Evolutionary conservation across 2,888 invertebrate species (phyloP).

Genomic region (Anodontia alba): DNA sequence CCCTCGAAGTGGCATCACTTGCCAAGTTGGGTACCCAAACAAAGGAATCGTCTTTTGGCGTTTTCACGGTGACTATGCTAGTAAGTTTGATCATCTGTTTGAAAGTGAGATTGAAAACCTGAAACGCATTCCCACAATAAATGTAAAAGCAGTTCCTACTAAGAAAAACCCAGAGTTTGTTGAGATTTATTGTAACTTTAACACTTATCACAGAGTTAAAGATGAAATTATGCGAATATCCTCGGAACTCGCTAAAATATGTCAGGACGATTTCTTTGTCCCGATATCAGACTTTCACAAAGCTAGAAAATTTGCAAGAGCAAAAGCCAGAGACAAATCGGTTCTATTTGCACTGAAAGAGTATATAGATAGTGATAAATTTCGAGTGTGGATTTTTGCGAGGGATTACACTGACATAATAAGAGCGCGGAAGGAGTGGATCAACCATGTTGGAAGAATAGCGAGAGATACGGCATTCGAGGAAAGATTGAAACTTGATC

Average conservation of each 20-base stretch:
- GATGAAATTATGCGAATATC: constrained; percentile 38
- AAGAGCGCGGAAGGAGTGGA: constrained; percentile 51
- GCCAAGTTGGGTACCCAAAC: constrained; percentile 61
- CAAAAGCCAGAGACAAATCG: constrained; percentile 40
- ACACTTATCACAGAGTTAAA: constrained; percentile 46
- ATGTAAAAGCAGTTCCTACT: constrained; percentile 55
- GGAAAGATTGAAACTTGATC: not conserved
- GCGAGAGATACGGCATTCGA: constrained; percentile 47
- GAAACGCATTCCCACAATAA: constrained; percentile 40
- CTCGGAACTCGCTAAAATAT: constrained; percentile 40
- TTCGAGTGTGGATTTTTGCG: constrained; percentile 56
- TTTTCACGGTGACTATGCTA: constrained; percentile 58
- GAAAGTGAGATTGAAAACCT: constrained; percentile 43
- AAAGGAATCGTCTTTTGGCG: constrained; percentile 54
- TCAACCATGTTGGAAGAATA: constrained; percentile 50
- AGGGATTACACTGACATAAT: constrained; percentile 49
- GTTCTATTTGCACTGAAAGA: constrained; percentile 57
- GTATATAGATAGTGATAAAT: constrained; percentile 41
- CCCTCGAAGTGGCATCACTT: constrained; percentile 53
- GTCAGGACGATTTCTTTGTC: constrained; percentile 55
- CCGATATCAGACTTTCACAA: constrained; percentile 48
- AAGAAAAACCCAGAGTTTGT: constrained; percentile 55
- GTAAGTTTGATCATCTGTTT: constrained; percentile 59
- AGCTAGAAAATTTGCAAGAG: constrained; percentile 50
- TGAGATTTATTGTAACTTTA: constrained; percentile 56